Evolutionary conservation across 92 coral and sea anemone species (phyloP), one percentile per base, ranked within the genome.

Genomic region (Umimayanthus chanpuru): DNA sequence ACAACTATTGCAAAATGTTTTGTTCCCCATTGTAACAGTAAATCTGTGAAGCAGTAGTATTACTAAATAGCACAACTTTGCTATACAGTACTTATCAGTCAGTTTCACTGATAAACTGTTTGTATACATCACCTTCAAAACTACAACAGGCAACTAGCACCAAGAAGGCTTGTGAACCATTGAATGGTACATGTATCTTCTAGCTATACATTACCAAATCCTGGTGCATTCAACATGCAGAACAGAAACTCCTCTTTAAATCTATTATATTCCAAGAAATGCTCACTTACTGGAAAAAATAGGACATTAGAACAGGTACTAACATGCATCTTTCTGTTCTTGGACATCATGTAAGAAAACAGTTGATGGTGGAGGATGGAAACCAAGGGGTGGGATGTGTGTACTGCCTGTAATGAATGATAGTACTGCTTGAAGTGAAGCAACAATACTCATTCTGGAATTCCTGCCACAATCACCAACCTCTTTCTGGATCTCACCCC

Each of bases 361-460:
- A 79, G 55, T 79, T 79, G 71, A 79, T 79, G 83, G 70, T 53
- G 83, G 83, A 79, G 83, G 83, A 85, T 85, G 88, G n/a, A 88
- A 88, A 81, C 91, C 91, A 73, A 82, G 85, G 82, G 88, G 88
- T 71, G 91, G 91, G 68, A 88, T 82, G 81, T 77, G 68, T 81
- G 77, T 79, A 58, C 82, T 73, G 38, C 91, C 91, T 4, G 88
- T 79, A 20, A 88, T 73, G 77, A 88, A 88, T 58, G 79, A 41
- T 4, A 88, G 73, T 30, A 88, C 88, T 73, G 85, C 88, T 81
- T 88, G 85, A 77, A 88, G 88, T 73, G 76, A 79, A 79, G 55
- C 68, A 78, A 78, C 66, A 79, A 79, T 79, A 55, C 70, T 79
- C 5, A 79, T 47, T 49, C 81, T 79, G 20, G 83, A 79, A 79